Evolutionary conservation across 2,888 invertebrate species (phyloP).

Genomic region (Axea sp.): DNA sequence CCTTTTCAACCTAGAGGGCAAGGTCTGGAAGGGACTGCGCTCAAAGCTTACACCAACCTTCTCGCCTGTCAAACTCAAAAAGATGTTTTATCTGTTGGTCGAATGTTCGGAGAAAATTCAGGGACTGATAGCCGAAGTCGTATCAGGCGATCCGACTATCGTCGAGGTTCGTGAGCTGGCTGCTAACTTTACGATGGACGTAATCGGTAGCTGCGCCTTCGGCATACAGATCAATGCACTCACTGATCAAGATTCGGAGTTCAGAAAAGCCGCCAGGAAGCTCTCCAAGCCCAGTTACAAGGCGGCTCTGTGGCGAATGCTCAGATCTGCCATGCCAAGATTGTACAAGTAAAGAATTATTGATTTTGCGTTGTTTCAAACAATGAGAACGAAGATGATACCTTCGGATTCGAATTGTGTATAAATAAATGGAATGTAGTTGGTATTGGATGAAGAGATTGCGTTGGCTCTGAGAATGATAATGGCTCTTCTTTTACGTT

Average conservation of each 20-base stretch:
- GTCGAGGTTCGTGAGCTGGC: conserved; percentile 78
- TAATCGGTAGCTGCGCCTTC: conserved; percentile 80
- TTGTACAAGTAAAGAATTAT: conserved; percentile 66
- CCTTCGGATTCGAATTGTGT: conserved; percentile 4
- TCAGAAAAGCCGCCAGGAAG: conserved; percentile 74
- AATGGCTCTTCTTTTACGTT: no score
- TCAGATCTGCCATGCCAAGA: conserved; percentile 72
- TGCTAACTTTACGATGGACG: conserved; percentile 80
- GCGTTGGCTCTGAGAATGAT: not conserved
- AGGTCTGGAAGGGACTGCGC: conserved; percentile 68
- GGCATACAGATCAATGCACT: conserved; percentile 80
- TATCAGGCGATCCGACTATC: conserved; percentile 22
- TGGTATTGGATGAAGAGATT: conserved; percentile 2
- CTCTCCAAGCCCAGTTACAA: conserved; percentile 76
- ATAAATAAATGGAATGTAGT: conserved; percentile 8
- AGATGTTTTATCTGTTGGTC: conserved; percentile 78
- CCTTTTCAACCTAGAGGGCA: conserved; percentile 77
- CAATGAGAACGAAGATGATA: conserved; percentile 16
- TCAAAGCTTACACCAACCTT: conserved; percentile 80
- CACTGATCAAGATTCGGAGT: conserved; percentile 76
- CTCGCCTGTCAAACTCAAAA: conserved; percentile 80
- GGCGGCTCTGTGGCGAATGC: conserved; percentile 75
- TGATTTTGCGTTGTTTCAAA: conserved; percentile 27
- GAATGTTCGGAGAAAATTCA: conserved; percentile 77
- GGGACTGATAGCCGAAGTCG: conserved; percentile 67